Percentiles rank a stretch among this genome's conserved stretches.
These are phyloP conservation scores for Zaprionus lineosus DNA, from an alignment of 2,888 invertebrate genomes.

Conservation along the genomic window DNA sequence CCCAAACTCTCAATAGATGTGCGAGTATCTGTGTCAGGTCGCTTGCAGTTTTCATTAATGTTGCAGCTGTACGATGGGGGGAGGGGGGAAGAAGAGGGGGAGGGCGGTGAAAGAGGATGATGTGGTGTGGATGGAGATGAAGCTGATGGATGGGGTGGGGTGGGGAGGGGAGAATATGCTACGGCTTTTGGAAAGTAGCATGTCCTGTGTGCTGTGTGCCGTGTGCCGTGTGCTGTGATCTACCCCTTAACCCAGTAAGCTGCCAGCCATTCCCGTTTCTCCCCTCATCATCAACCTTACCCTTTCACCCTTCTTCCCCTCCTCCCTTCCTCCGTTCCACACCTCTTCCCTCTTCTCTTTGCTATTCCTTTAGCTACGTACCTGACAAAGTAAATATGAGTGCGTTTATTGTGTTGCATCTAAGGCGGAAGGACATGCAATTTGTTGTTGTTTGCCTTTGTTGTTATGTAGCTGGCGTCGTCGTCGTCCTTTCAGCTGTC, in stretches of 20 bases:
- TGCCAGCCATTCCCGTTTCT: no score
- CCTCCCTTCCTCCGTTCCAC: no score
- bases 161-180: not conserved
- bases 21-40: conserved; percentile 49
- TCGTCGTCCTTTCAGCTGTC: conserved; percentile 10
- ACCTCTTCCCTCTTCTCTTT: not conserved
- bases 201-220: not conserved
- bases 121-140: no score
- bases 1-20: conserved; percentile 10
- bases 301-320: no score
- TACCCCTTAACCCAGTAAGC: not conserved
- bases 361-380: no score
- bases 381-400: conserved; percentile 68
- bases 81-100: conserved; percentile 1
- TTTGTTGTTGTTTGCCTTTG: conserved; percentile 73
- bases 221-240: not conserved
- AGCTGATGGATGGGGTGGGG: no score
- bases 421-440: conserved; percentile 76
- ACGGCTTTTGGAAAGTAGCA: no score
- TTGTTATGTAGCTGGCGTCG: conserved; percentile 33
- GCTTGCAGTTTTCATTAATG: conserved; percentile 69
- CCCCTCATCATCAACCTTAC: no score
- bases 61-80: conserved; percentile 28
- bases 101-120: no score
- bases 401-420: conserved; percentile 71